Percentiles rank a stretch among this genome's conserved stretches.
phyloP scores from a whole-genome alignment of 2,888 invertebrate species.

The Cremastobaeus sp. region DNA sequence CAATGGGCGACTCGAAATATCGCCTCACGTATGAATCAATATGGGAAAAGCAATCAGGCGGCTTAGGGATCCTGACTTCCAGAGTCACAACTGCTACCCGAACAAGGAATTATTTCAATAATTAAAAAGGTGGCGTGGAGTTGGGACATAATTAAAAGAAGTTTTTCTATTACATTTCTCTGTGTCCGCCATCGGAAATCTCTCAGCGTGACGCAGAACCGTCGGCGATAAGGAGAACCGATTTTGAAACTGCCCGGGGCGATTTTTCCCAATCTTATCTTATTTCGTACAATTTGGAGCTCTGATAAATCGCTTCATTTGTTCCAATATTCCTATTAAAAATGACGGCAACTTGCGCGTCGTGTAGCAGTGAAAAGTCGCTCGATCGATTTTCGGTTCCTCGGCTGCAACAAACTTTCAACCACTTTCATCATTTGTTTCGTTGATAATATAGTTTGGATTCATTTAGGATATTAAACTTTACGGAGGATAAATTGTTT shows the following conservation, averaged over 20 bases:
- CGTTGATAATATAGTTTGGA: slow-evolving; percentile 40
- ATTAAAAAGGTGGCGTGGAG: too few relatives aligned
- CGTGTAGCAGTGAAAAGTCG: slow-evolving; percentile 19
- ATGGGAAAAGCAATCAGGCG: too few relatives aligned
- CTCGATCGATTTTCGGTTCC: slow-evolving; percentile 28
- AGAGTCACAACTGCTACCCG: too few relatives aligned
- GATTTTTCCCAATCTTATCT: slow-evolving; percentile 35
- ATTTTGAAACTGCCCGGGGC: slow-evolving; percentile 8
- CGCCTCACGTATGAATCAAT: too few relatives aligned
- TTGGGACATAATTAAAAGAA: too few relatives aligned
- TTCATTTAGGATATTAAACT: slow-evolving; percentile 56
- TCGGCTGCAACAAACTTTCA: slow-evolving; percentile 29
- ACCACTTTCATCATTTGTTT: slow-evolving; percentile 37
- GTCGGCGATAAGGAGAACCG: slow-evolving; percentile 9
- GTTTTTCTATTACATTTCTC: not conserved
- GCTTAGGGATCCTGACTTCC: too few relatives aligned
- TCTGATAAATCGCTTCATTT: slow-evolving; percentile 46
- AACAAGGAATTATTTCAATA: too few relatives aligned
- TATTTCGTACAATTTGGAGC: slow-evolving; percentile 11
- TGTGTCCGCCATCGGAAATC: not conserved
- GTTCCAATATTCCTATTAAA: slow-evolving; percentile 52
- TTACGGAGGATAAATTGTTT: slow-evolving; percentile 50
- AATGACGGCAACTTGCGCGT: slow-evolving; percentile 24
- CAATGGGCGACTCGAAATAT: too few relatives aligned
- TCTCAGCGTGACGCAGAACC: not conserved